Base-by-base conservation (phyloP, 2,888 invertebrate species). In the Oxystoma pomonae region DNA sequence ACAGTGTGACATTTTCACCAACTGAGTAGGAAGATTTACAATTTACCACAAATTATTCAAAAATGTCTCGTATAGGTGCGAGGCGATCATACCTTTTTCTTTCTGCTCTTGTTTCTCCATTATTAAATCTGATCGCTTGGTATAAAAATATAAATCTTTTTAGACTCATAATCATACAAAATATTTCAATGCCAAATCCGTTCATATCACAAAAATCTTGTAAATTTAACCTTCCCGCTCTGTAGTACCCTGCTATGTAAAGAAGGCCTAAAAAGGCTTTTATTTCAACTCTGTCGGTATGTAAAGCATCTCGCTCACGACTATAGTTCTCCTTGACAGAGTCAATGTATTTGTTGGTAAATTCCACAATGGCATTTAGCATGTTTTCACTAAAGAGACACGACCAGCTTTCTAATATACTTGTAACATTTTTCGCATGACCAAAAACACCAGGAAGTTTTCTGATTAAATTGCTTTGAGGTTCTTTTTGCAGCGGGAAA, bases 181-280 rank as follows among this genome's bases (percentile, higher is more conserved):
- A 74, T 58, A 64, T 69, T 59, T 74, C 71, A 49, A 73, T 64
- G n/a, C 72, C 72, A 58, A 62, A 61, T 50, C 73, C 71, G 59
- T 73, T 67, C 49, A 59, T 64, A 16, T 65, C 69, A 73, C 72
- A 75, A 35, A 74, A 65, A 55, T 73, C 71, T 55, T 70, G 66
- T 21, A 71, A 65, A 61, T 63, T 69, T 55, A 62, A 60, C 55
- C 68, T 61, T 65, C 68, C 68, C n/a, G 67, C 49, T 71, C 68
- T 66, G 20, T 68, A 68, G 5, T 68, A 61, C 58, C 73, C 75
- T 61, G 72, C 68, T 55, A 75, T 64, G 64, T 75, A 75, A 20
- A 75, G 65, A 53, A 73, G 65, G 35, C 74, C 71, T 63, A 75
- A 70, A 59, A 75, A 71, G 51, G 70, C 74, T 59, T 71, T 69